Base-by-base conservation (phyloP, 1,140 invertebrate genomes). In the Drosophila varians region DNA sequence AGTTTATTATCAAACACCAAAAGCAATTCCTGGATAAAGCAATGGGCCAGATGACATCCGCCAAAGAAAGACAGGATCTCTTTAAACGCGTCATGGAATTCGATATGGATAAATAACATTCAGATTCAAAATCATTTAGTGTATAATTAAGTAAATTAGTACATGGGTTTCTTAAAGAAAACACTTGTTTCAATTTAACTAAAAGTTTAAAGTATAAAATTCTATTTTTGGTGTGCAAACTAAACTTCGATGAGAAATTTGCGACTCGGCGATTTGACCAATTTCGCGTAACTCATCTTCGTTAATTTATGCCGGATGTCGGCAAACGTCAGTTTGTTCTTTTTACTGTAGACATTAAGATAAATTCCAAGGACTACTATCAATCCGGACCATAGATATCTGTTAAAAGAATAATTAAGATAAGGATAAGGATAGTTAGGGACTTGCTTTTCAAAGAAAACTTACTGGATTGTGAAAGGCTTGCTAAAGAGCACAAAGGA, bases 401-500 rank as follows among this genome's bases (percentile, higher is more conserved):
- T 97, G 91, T 34, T 93, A 19, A 57, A 69, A 83, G 51, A 55
- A 72, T 18, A 49, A n/a, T n/a, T n/a, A n/a, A n/a, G n/a, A n/a
- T n/a, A n/a, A n/a, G n/a, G n/a, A n/a, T n/a, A 14, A 45, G 21
- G 23, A n/a, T n/a, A n/a, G n/a, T n/a, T n/a, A n/a, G n/a, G n/a
- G n/a, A n/a, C n/a, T n/a, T n/a, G n/a, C n/a, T n/a, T n/a, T n/a
- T n/a, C n/a, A n/a, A n/a, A n/a, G n/a, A n/a, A n/a, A n/a, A n/a
- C 96, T 95, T 93, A 98, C 96, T 97, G 96, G 60, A 96, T 93
- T 8, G 96, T 97, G 87, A 99, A 99, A 4, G 98, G 98, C 91
- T 99, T 99, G 89, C 95, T 94, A 89, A 99, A 99, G 72, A 98
- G 95, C 34, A 98, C 62, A 92, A 99, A 99, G 1, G 98, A 99